Evolutionary conservation across 2,113 vertebrate species (phyloP).

Genomic region (Heterochromis multidens): DNA sequence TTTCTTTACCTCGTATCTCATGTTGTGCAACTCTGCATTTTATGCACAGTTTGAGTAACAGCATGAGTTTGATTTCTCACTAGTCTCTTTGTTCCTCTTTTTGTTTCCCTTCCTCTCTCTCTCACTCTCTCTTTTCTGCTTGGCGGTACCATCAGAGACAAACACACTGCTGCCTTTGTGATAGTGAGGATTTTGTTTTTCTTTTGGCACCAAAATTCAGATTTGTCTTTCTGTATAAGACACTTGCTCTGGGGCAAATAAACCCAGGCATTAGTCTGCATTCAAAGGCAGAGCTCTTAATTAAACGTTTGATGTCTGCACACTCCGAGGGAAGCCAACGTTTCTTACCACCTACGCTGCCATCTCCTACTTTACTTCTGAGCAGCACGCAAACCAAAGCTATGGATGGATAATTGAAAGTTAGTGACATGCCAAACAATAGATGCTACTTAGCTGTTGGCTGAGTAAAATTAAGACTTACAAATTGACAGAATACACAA

Average conservation of each 20-base stretch:
- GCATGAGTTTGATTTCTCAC: constrained; percentile 4
- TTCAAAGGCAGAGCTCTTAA: constrained; percentile 38
- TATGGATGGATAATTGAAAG: not conserved
- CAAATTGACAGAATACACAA: not conserved
- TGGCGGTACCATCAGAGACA: constrained; percentile 7
- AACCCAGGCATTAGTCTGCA: not conserved
- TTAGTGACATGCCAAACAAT: not conserved
- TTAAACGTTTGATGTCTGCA: constrained; percentile 44
- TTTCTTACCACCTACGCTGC: constrained; percentile 30
- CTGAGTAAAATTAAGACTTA: not conserved
- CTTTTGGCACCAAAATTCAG: constrained; percentile 31
- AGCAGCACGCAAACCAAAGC: not conserved
- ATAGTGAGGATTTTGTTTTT: constrained; percentile 29
- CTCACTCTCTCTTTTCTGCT: not conserved
- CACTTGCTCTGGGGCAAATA: constrained; percentile 10
- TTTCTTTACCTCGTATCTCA: not conserved
- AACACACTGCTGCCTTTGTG: constrained; percentile 43
- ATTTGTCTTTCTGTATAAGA: constrained; percentile 25
- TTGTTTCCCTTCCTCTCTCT: not conserved
- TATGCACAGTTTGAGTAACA: not conserved
- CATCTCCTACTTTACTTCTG: not conserved
- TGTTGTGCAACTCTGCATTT: not conserved
- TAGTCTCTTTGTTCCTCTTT: constrained; percentile 29
- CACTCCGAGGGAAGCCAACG: not conserved
- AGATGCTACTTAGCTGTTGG: not conserved